A percentile compares a stretch with the other conserved stretches of the same genome.
These are phyloP conservation scores for Lagorchestes hirsutus DNA, from an alignment of 2,797 vertebrate genomes.

Conservation along the genomic window DNA sequence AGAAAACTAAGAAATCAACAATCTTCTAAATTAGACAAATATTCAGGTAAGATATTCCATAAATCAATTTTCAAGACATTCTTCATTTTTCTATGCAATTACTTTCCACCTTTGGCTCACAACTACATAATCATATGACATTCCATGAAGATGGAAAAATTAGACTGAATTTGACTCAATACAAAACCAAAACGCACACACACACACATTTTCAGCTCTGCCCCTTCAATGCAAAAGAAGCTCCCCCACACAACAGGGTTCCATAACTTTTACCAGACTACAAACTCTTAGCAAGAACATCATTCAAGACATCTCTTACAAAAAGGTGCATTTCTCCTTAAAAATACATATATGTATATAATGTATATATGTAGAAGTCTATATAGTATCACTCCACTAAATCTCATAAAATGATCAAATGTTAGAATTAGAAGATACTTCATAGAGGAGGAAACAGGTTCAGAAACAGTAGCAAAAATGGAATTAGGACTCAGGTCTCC, in stretches of 20 bases:
- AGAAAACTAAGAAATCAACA: not conserved
- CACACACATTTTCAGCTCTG: not conserved
- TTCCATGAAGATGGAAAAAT: not conserved
- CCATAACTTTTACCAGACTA: too few relatives aligned
- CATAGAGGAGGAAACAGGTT: not conserved
- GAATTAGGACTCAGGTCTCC: not conserved
- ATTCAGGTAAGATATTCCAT: not conserved
- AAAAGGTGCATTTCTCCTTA: not conserved
- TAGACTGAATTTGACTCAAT: not conserved
- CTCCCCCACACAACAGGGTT: not conserved
- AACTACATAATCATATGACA: not conserved
- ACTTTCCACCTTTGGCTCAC: not conserved
- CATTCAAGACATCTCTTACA: not conserved
- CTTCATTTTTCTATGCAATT: not conserved
- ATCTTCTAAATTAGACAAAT: not conserved
- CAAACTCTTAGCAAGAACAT: not conserved
- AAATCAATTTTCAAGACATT: not conserved
- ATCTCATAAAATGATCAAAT: not conserved
- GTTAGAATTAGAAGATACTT: not conserved
- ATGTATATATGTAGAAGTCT: too few relatives aligned
- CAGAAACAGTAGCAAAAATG: not conserved
- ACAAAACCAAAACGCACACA: not conserved
- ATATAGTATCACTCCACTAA: not conserved
- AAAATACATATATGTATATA: not conserved
- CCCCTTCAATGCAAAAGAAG: not conserved